Conservation (phyloP, 2,888 invertebrate species). For the Liposcelis brunnea region DNA sequence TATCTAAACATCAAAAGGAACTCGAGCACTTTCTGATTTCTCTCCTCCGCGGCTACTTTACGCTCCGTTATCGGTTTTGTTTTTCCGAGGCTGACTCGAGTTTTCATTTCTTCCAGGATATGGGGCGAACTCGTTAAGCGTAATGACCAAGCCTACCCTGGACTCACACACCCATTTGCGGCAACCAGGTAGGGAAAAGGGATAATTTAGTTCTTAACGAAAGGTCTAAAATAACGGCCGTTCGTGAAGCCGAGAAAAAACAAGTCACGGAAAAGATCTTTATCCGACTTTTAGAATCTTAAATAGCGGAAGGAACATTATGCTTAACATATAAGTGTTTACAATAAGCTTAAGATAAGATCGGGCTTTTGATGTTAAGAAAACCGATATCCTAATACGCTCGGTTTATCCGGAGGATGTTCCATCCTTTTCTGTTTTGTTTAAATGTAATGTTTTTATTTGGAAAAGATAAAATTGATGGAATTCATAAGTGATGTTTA, state of each 20-base stretch:
- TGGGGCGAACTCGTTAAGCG: conserved; percentile 60
- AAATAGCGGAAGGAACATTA: no score
- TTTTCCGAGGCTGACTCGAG: conserved; percentile 2
- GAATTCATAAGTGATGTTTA: no score
- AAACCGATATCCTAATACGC: no score
- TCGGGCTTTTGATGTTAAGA: no score
- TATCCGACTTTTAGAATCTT: conserved; percentile 8
- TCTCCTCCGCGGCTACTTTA: background rate
- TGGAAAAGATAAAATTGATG: no score
- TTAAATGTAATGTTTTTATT: no score
- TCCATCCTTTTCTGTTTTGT: no score
- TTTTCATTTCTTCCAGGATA: conserved; percentile 50
- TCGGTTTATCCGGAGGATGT: no score
- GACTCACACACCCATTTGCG: conserved; percentile 79
- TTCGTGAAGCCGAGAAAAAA: conserved; percentile 1
- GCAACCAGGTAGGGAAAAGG: conserved; percentile 56
- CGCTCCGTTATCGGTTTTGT: background rate
- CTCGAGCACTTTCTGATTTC: background rate
- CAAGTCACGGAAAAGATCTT: conserved; percentile 2
- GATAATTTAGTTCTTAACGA: conserved; percentile 18
- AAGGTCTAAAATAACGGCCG: conserved; percentile 1
- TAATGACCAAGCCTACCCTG: conserved; percentile 65
- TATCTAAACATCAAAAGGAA: no score
- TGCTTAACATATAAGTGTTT: no score
- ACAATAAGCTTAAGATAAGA: no score